Conservation (phyloP, 64 coral and sea anemone species). For the Anthopleura sola region DNA sequence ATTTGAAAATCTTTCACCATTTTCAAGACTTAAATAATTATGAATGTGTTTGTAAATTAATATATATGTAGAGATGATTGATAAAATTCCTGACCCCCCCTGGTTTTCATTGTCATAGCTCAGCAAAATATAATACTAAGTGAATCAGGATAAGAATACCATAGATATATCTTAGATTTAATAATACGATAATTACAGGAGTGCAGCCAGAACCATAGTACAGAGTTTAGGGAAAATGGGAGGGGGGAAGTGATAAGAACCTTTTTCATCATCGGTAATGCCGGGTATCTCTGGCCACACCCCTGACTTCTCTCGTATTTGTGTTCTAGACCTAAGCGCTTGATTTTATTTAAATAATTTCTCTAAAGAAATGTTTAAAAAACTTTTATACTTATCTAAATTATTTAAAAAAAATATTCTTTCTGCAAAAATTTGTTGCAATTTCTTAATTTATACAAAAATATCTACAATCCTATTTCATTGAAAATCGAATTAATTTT, state of each 20-base stretch:
- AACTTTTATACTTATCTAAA: not conserved
- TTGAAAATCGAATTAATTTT: not conserved
- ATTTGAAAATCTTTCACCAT: not conserved
- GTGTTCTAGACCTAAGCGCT: not conserved
- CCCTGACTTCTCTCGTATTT: not conserved
- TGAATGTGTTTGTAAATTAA: not conserved
- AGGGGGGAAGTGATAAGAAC: too few relatives aligned
- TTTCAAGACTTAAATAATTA: not conserved
- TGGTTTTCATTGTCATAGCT: too few relatives aligned
- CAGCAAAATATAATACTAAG: too few relatives aligned
- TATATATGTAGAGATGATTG: not conserved
- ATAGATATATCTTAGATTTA: too few relatives aligned
- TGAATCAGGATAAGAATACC: too few relatives aligned
- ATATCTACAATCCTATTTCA: not conserved
- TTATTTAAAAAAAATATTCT: not conserved
- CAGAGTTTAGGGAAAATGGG: too few relatives aligned
- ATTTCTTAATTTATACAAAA: slow-evolving; percentile 4
- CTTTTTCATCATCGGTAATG: too few relatives aligned
- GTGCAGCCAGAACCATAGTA: too few relatives aligned
- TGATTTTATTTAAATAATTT: not conserved
- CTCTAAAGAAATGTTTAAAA: not conserved
- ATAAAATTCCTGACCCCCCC: too few relatives aligned
- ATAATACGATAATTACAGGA: too few relatives aligned
- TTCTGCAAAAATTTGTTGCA: not conserved
- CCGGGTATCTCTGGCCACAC: not conserved